Conservation (phyloP, 2,113 vertebrate species). For the Phaethon lepturus region DNA sequence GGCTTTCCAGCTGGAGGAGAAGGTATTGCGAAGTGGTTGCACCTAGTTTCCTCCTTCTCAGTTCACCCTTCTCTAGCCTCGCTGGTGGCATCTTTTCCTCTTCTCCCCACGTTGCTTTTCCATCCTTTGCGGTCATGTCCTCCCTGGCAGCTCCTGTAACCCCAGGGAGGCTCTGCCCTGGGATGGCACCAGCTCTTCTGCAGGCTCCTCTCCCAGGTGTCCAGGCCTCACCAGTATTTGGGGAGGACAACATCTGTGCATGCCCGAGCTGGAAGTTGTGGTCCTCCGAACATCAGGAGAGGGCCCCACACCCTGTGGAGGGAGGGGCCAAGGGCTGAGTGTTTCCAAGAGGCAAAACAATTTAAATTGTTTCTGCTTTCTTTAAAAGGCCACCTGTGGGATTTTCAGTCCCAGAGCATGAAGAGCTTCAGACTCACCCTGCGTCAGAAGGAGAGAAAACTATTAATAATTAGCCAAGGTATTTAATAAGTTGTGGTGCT, state of each 20-base stretch:
- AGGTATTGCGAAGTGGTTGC: background rate
- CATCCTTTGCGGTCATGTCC: accelerated
- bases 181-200: background rate
- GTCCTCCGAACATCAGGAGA: accelerated
- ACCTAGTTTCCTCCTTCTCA: background rate
- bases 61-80: background rate
- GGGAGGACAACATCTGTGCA: accelerated
- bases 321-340: background rate
- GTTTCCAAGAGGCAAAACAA: background rate
- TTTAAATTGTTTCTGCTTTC: background rate
- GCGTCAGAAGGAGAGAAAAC: background rate
- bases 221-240: background rate
- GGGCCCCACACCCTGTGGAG: background rate
- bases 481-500: background rate
- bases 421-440: background rate
- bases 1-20: background rate
- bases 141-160: background rate
- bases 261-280: background rate
- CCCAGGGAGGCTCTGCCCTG: background rate
- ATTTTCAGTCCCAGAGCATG: background rate
- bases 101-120: background rate
- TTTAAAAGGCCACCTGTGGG: background rate
- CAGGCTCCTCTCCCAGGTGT: background rate
- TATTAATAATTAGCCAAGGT: background rate
- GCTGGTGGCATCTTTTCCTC: background rate